phyloP scores from a whole-genome alignment of 2,113 vertebrate species.

The Ochotona princeps region DNA sequence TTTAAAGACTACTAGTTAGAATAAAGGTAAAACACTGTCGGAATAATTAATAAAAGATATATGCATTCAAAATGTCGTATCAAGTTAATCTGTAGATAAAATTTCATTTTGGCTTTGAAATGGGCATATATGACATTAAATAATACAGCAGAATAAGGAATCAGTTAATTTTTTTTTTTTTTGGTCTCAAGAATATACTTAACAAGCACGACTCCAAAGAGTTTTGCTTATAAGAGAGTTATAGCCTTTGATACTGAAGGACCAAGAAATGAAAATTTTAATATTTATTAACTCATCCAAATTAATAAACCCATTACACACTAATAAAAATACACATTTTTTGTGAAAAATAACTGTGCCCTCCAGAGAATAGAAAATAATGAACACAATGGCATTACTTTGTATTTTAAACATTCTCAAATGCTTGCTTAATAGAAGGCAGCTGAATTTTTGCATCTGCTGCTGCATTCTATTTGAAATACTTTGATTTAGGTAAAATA shows the following conservation, averaged over 20 bases:
- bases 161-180: slow-evolving; percentile 22
- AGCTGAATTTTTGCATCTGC: slow-evolving; percentile 11
- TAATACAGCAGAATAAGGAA: neutral
- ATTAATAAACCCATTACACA: neutral
- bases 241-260: too few relatives aligned
- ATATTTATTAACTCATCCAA: slow-evolving; percentile 9
- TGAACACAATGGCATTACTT: neutral
- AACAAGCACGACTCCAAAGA: neutral
- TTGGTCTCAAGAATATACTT: neutral
- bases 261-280: slow-evolving; percentile 1
- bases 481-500: slow-evolving; percentile 30
- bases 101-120: slow-evolving; percentile 19
- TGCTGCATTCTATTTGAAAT: slow-evolving; percentile 22
- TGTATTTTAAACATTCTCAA: slow-evolving; percentile 3
- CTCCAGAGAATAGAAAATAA: slow-evolving; percentile 14
- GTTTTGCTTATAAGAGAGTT: neutral
- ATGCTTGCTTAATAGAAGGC: neutral
- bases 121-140: neutral
- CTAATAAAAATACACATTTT: slow-evolving; percentile 38
- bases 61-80: neutral
- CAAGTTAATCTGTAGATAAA: neutral
- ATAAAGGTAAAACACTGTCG: neutral
- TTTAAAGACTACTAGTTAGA: slow-evolving; percentile 25
- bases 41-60: neutral
- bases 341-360: slow-evolving; percentile 28